Evolutionary conservation across 2,888 invertebrate genomes (phyloP), one percentile per base, ranked within the genome.

Genomic region (Drosophila colorata): DNA sequence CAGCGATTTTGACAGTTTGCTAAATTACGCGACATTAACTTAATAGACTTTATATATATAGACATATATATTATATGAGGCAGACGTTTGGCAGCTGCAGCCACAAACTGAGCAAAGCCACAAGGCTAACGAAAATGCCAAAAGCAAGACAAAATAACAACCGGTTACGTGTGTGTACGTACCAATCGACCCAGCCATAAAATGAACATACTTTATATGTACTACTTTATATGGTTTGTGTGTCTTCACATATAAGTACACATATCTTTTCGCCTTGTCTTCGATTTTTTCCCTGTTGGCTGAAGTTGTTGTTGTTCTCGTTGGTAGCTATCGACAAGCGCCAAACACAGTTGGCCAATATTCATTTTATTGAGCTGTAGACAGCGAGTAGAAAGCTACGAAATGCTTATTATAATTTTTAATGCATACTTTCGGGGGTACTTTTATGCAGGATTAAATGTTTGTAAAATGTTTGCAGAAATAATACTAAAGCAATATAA

Each of bases 1-100:
- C 65, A 80, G 74, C 86, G 70, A 73, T 87, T 85, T 85, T 87
- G 85, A 85, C 85, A 88, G 88, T 88, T 85, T 87, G 86, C 77
- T 85, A 83, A 88, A 88, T 85, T 85, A 85, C 86, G 75, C 87
- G 80, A 88, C 85, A 85, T 85, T 88, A 88, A 85, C 80, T 88
- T 85, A 85, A 85, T 88, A 83, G 85, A 86, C 77, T 83, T 77
- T 69, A n/a, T 69, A 82, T 85, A 83, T 76, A 74, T 85, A 18
- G 31, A 4, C 31, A 4, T 8, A 31, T 43, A 53, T 20, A 51
- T 67, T n/a, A n/a, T n/a, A n/a, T n/a, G n/a, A n/a, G n/a, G n/a
- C n/a, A n/a, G 74, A 87, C 82, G 81, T 87, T 85, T 87, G 87
- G 83, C 85, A 85, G 72, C 78, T 76, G 76, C 78, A 71, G 52